Evolutionary conservation across 2,797 vertebrate species (phyloP).

Genomic region (Dryobates pubescens): DNA sequence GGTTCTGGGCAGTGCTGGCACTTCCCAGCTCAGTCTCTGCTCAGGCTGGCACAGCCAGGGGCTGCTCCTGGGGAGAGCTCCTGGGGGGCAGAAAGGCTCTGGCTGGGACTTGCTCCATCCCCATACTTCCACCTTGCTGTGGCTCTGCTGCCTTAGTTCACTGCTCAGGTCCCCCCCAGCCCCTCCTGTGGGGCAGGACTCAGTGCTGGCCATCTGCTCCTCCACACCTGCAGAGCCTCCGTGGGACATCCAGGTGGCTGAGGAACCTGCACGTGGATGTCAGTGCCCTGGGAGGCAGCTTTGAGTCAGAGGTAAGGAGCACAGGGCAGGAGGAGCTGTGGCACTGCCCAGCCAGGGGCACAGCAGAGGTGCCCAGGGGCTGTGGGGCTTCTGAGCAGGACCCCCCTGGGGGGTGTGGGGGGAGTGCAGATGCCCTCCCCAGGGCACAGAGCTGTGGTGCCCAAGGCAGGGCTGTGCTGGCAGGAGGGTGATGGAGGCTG

Average conservation of each 20-base stretch:
- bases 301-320: conserved; percentile 86
- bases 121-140: background rate
- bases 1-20: too few relatives aligned
- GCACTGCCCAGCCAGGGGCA: background rate
- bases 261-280: conserved; percentile 88
- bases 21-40: too few relatives aligned
- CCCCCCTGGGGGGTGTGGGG: background rate
- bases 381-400: accelerated
- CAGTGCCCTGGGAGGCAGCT: conserved; percentile 80
- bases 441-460: accelerated
- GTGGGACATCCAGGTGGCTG: conserved; percentile 72
- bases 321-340: background rate
- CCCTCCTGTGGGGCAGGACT: background rate
- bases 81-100: too few relatives aligned
- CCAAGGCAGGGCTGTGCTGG: background rate
- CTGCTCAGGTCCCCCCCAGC: accelerated
- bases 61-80: too few relatives aligned
- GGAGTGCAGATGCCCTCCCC: accelerated
- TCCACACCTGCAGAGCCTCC: conserved; percentile 67
- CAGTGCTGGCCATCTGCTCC: accelerated
- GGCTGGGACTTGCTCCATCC: too few relatives aligned
- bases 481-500: background rate
- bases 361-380: background rate
- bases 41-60: too few relatives aligned
- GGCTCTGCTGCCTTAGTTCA: background rate